These are phyloP conservation scores for Bombus superbus DNA, from an alignment of 1,140 invertebrate genomes.

Conservation along the genomic window DNA sequence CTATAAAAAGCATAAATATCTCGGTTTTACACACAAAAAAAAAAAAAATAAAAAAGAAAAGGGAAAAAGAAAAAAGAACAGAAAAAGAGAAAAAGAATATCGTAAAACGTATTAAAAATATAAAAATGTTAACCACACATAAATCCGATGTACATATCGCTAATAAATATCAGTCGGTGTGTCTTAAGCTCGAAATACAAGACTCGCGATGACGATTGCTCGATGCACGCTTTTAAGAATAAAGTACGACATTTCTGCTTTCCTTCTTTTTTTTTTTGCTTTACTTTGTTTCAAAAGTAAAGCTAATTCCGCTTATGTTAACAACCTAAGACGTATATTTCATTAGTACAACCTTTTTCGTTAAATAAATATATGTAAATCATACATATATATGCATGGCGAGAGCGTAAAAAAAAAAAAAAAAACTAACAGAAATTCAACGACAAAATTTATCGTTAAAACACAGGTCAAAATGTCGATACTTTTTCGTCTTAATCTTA, in stretches of 20 bases:
- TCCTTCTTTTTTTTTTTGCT: background rate
- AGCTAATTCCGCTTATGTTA: background rate
- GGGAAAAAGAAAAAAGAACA: background rate
- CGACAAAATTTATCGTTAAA: background rate
- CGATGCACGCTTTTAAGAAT: background rate
- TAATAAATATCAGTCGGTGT: slow-evolving; percentile 51
- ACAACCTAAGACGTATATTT: background rate
- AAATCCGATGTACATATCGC: slow-evolving; percentile 10
- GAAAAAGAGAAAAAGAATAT: background rate
- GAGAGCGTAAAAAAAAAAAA: background rate
- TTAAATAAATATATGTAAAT: background rate
- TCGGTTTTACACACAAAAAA: background rate
- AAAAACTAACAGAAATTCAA: background rate
- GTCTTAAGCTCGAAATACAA: background rate
- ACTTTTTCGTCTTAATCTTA: background rate
- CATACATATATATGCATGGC: background rate
- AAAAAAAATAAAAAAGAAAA: background rate
- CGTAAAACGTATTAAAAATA: background rate
- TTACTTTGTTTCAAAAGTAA: background rate
- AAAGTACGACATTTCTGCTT: slow-evolving; percentile 11
- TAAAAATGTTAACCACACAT: slow-evolving; percentile 3
- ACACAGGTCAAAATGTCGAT: background rate
- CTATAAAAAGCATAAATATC: background rate
- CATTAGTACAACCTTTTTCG: background rate
- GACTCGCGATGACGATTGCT: slow-evolving; percentile 6